Evolutionary conservation across 2,888 invertebrate species (phyloP), one percentile per base, ranked within the genome.

Genomic region (Chymomyza caudatula): DNA sequence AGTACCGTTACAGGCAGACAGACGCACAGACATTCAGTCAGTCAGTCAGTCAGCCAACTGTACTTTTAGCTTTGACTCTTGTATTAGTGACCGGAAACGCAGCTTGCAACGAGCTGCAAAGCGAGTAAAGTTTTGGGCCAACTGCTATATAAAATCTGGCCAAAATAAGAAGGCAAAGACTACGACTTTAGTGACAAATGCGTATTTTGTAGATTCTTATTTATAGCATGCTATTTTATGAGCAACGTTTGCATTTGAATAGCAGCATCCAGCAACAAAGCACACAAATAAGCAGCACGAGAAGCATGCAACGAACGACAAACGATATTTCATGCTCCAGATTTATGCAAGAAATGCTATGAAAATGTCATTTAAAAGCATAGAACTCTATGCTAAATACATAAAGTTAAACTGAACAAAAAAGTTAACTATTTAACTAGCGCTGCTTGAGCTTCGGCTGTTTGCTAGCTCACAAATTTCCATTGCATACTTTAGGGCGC

Each of bases 71-170:
- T 85, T 85, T 85, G 84, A 80, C 85, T 85, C 29, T 11, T 85
- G 85, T 80, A 80, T 83, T 85, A 81, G 81, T 85, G 85, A 85
- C 81, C 83, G 81, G 81, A 85, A 85, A 85, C 78, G 83, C 85
- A 78, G 78, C 69, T 82, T 72, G 66, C 74, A 74, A 67, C 63
- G 69, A 73, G 84, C 57, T 73, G 73, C 69, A 70, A 77, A 37
- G 29, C 11, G n/a, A n/a, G n/a, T n/a, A n/a, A n/a, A n/a, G n/a
- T n/a, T n/a, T 37, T 37, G 29, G 29, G 29, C 29, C 29, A 37
- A 37, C 29, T 37, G 29, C 29, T 37, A 37, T 43, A 19, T 43
- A 55, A 4, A 29, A 61, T 5, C n/a, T 29, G n/a, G 53, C 53
- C n/a, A 60, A 60, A 53, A 52, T 25, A 23, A 51, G 22, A 1